Percentiles rank a stretch among this genome's conserved stretches.
Conservation (phyloP, 1,140 invertebrate genomes). For the Sycophaga agraensis region DNA sequence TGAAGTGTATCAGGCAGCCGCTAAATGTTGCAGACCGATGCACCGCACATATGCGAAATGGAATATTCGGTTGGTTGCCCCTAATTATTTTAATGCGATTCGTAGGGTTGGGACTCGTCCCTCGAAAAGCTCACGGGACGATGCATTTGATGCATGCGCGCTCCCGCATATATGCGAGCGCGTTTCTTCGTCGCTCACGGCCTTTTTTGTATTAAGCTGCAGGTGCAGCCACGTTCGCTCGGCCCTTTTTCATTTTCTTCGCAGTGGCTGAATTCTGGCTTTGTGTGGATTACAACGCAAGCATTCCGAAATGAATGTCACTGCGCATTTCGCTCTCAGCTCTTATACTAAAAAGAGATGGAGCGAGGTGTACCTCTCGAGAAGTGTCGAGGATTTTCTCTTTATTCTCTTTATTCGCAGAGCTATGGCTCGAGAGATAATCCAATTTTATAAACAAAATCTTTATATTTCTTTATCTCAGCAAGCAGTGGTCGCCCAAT, state of each 20-base stretch:
- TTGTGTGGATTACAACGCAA: neutral
- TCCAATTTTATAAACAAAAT: neutral
- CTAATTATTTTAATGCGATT: conserved; percentile 49
- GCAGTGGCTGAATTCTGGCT: conserved; percentile 13
- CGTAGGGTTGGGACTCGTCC: no score
- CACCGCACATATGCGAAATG: conserved; percentile 7
- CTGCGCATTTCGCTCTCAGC: neutral
- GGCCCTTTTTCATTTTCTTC: conserved; percentile 35
- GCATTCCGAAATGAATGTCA: neutral
- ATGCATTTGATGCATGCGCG: no score
- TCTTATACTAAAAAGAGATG: conserved; percentile 27
- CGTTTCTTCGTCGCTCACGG: no score
- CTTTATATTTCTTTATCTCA: neutral
- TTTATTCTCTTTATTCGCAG: no score
- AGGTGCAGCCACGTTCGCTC: no score
- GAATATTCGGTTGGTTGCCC: conserved; percentile 38
- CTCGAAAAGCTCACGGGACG: conserved; percentile 33
- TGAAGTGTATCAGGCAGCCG: no score
- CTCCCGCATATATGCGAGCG: no score
- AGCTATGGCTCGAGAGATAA: no score
- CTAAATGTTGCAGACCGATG: neutral
- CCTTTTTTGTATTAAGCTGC: no score
- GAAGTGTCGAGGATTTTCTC: no score
- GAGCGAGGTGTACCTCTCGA: no score
- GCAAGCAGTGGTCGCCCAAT: conserved; percentile 1